A percentile compares a stretch with the other conserved stretches of the same genome.
Evolutionary conservation across 2,113 vertebrate genomes (phyloP).

Genomic region (Trochalopteron elliotii): DNA sequence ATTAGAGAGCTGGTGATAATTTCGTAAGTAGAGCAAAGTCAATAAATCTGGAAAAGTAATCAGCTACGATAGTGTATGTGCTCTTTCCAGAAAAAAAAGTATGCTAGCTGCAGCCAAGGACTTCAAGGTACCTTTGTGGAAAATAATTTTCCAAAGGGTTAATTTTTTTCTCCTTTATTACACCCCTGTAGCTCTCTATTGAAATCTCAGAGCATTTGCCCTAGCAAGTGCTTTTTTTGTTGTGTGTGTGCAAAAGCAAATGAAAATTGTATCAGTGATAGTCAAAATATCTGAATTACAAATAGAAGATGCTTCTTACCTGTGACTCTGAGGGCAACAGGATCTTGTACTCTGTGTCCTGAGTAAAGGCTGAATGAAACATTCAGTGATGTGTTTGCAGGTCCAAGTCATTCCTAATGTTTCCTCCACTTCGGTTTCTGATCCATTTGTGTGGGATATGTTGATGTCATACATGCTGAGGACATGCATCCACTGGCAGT

Average conservation of each 20-base stretch:
- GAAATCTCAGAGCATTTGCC: not conserved
- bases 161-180: not conserved
- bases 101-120: not conserved
- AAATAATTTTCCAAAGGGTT: not conserved
- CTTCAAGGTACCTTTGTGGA: not conserved
- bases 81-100: not conserved
- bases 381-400: not conserved
- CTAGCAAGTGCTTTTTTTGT: not conserved
- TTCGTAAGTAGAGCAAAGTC: not conserved
- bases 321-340: not conserved
- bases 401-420: not conserved
- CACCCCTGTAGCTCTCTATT: not conserved
- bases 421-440: not conserved
- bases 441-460: not conserved
- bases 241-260: not conserved
- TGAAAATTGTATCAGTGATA: not conserved
- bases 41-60: conserved; percentile 15
- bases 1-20: not conserved
- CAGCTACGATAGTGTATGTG: not conserved
- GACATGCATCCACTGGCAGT: not conserved
- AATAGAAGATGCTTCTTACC: not conserved
- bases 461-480: not conserved
- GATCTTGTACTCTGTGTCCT: not conserved
- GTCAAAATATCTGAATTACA: not conserved
- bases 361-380: not conserved